Percentiles rank a stretch among this genome's conserved stretches.
Conservation (phyloP, 2,113 vertebrate genomes). For the Tringa solitaria region DNA sequence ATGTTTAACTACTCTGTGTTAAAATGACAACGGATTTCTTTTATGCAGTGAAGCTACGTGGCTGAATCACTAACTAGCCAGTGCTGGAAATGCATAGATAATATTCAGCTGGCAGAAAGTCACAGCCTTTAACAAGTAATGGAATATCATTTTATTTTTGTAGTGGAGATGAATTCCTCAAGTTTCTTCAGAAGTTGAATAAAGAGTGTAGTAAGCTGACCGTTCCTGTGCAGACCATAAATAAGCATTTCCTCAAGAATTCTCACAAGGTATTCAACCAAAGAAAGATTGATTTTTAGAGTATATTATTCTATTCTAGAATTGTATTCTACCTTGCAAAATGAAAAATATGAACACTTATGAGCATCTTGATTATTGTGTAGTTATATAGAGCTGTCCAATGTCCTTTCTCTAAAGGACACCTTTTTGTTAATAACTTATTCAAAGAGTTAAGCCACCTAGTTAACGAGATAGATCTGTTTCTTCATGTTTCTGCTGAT, state of each 20-base stretch:
- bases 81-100: not conserved
- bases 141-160: conserved; percentile 9
- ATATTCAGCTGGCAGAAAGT: not conserved
- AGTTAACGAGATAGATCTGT: not conserved
- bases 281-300: not conserved
- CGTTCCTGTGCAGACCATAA: conserved; percentile 78
- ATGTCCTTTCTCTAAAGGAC: not conserved
- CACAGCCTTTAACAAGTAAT: not conserved
- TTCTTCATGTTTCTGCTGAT: not conserved
- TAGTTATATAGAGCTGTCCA: not conserved
- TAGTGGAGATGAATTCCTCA: conserved; percentile 86
- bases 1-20: not conserved
- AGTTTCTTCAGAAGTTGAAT: conserved; percentile 84
- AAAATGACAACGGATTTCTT: not conserved
- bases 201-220: conserved; percentile 86
- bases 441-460: not conserved
- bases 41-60: not conserved
- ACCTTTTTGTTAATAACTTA: not conserved
- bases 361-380: not conserved
- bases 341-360: not conserved
- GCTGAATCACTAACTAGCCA: not conserved
- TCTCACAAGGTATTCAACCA: conserved; percentile 82
- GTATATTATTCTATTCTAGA: not conserved
- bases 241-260: conserved; percentile 79
- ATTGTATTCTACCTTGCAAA: not conserved